phyloP scores from a whole-genome alignment of 2,797 vertebrate genomes.

The Amblyraja radiata region DNA sequence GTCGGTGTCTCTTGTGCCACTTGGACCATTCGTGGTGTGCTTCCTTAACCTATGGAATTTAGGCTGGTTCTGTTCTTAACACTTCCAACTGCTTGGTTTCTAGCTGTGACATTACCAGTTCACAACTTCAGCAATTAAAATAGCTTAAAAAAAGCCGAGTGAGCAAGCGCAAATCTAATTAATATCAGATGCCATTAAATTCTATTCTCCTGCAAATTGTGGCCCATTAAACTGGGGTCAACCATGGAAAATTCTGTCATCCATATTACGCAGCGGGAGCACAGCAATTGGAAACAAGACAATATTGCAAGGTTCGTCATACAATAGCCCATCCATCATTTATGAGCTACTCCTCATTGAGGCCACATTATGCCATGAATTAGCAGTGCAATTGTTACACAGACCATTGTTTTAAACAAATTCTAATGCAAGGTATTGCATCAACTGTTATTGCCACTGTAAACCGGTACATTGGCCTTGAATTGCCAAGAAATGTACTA shows the following conservation, averaged over 20 bases:
- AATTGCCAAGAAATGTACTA: neutral
- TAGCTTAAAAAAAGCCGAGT: too few relatives aligned
- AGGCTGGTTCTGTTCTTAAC: too few relatives aligned
- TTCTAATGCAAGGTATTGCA: neutral
- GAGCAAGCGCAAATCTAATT: too few relatives aligned
- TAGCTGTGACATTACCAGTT: too few relatives aligned
- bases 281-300: neutral
- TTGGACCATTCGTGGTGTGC: neutral
- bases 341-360: neutral
- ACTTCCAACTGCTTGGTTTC: too few relatives aligned
- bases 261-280: neutral
- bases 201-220: too few relatives aligned
- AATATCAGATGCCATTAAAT: too few relatives aligned
- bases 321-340: neutral
- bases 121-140: too few relatives aligned
- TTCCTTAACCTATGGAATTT: too few relatives aligned
- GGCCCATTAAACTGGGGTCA: neutral
- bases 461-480: neutral
- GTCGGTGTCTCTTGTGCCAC: too few relatives aligned
- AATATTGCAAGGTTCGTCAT: neutral
- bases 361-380: neutral
- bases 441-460: neutral
- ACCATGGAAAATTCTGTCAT: neutral
- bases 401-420: neutral
- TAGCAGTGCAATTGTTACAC: neutral